Evolutionary conservation across 1,140 invertebrate species (phyloP), one percentile per base, ranked within the genome.

Genomic region (Artemia franciscana): DNA sequence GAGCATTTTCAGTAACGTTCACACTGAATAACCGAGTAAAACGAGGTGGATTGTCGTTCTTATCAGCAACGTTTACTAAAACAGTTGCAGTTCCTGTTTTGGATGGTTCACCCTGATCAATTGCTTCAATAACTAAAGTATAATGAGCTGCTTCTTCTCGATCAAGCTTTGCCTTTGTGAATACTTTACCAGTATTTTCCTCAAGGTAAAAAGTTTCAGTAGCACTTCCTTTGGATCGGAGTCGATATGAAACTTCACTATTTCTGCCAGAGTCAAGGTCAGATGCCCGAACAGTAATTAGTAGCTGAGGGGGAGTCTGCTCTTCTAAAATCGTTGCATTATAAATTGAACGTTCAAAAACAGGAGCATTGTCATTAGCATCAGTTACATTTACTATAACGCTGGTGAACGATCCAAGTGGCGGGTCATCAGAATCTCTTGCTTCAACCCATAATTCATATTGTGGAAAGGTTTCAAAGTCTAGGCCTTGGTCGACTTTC

Each of bases 371-470:
- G 69, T 96, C 91, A 72, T 97, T 96, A 5, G 82, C 81, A 71
- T 95, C 91, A 0, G 85, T 86, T 0, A 96, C 85, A 70, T 88
- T 88, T 23, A 95, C 82, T 56, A 83, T 76, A 4, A 95, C 71
- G 67, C 84, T 78, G 2, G 70, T 67, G 0, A 70, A 63, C 83
- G 82, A 86, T 62, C 84, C 77, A 18, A 92, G 71, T 0, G 84
- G 80, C 4, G 88, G 88, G 58, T 78, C 80, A 69, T 89, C 87
- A 0, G 84, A 83, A 73, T 94, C 89, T 60, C 80, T 75, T 0
- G 91, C 91, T 77, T 92, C 87, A 59, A 96, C 80, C 91, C 91
- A 96, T 24, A 95, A 81, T 73, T 91, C 84, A 71, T 92, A 93
- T 18, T 82, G 73, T 18, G 83, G 79, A 63, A 83, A 79, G 0